A percentile compares a stretch with the other conserved stretches of the same genome.
These are phyloP conservation scores for Crocuta crocuta DNA, from an alignment of 2,113 vertebrate genomes.

Conservation along the genomic window DNA sequence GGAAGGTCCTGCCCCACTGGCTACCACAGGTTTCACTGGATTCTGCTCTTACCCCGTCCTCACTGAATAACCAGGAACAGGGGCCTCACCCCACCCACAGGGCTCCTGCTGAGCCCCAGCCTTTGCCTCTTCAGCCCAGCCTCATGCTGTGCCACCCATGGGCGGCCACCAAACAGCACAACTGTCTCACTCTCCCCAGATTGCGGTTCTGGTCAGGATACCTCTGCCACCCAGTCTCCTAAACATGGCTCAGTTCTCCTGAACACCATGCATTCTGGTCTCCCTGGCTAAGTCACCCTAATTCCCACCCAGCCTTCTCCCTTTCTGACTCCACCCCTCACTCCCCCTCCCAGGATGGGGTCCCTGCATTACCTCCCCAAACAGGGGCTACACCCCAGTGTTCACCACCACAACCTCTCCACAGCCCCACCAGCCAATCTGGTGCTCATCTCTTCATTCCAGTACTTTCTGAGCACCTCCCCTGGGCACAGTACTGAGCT, in stretches of 20 bases:
- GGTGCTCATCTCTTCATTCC: not conserved
- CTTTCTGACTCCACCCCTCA: not conserved
- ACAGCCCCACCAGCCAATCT: not conserved
- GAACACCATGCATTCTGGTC: not conserved
- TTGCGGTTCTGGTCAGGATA: not conserved
- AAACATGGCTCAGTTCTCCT: not conserved
- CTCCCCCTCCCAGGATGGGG: rapidly evolving
- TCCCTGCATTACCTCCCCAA: not conserved
- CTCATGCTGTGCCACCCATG: rapidly evolving
- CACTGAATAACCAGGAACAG: not conserved
- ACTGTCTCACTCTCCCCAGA: not conserved
- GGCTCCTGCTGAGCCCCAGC: not conserved
- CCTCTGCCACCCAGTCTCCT: not conserved
- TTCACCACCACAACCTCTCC: not conserved
- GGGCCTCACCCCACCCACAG: rapidly evolving
- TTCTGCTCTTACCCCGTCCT: not conserved
- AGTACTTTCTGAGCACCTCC: not conserved
- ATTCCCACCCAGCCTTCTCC: not conserved
- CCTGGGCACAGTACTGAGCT: too few relatives aligned
- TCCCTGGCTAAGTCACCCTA: not conserved
- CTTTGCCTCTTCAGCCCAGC: not conserved
- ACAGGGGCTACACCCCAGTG: rapidly evolving
- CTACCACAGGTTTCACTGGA: not conserved
- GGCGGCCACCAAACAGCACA: not conserved
- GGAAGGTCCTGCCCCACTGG: not conserved